Base-by-base conservation (phyloP, 2,888 invertebrate genomes). In the Pseudococcus jackbeardsleyi region DNA sequence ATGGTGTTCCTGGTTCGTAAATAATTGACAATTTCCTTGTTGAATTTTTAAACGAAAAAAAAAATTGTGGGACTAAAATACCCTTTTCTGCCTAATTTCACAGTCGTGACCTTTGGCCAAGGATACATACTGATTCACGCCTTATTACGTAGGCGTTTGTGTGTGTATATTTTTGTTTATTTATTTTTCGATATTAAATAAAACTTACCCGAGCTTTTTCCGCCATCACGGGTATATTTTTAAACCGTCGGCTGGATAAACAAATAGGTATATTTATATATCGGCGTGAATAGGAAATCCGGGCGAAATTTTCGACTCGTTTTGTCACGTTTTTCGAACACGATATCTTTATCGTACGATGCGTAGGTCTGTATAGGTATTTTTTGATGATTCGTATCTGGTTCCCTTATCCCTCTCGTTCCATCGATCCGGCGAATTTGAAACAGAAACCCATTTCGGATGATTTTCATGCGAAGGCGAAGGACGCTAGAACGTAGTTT, bases 91-190 rank as follows among this genome's bases (percentile, higher is more conserved):
- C 50, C 50, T 50, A 50, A 50, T 50, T 50, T 50, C 15, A 4
- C 0, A 50, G 50, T 42, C 8, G 64, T 64, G 64, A 64, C 64
- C 64, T 64, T 64, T 64, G 5, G 19, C 64, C 3, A 15, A n/a
- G 48, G 11, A 50, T 50, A 0, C 42, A 5, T 19, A 68, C 26
- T 26, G 26, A 26, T 68, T 68, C 26, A 68, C 68, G 59, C n/a
- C 11, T 68, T 26, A 64, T 22, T 68, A 68, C 68, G 68, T 68
- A 68, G 68, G 68, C 68, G 68, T 68, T 8, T 59, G 59, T 8
- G n/a, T 59, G 19, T 59, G 6, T 5, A n/a, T 12, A 11, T 15
- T 11, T 26, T 26, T 68, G 11, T 68, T 68, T 68, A 26, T 68
- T 26, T 68, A n/a, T 59, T 59, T 26, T 26, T 26, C 11, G 68